phyloP scores from a whole-genome alignment of 2,797 vertebrate species.

The Cheirogaleus major region DNA sequence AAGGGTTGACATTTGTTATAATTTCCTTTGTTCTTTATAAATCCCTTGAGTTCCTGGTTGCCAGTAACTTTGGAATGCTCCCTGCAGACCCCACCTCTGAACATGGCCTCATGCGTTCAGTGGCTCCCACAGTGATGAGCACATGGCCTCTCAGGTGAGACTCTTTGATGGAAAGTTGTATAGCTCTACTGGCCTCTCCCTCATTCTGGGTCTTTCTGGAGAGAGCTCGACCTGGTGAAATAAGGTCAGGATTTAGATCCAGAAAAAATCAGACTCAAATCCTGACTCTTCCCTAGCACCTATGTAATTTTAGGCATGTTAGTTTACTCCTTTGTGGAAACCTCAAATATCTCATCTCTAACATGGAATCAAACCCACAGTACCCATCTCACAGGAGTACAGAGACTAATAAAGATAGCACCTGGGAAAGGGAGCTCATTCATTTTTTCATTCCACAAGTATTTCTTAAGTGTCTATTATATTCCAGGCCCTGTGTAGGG shows the following conservation, averaged over 20 bases:
- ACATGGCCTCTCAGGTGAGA: neutral
- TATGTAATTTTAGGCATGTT: neutral
- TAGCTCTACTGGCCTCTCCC: neutral
- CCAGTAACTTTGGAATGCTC: neutral
- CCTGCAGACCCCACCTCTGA: neutral
- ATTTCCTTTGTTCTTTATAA: neutral
- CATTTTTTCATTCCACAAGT: neutral
- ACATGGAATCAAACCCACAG: neutral
- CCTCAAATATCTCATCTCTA: neutral
- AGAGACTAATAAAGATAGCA: neutral
- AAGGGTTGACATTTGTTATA: neutral
- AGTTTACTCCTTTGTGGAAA: neutral
- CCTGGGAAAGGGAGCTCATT: neutral
- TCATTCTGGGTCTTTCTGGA: neutral
- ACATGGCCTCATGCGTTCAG: neutral
- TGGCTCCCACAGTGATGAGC: neutral
- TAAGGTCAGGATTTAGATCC: neutral
- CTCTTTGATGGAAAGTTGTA: neutral
- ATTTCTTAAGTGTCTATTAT: neutral
- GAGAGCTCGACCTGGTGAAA: neutral
- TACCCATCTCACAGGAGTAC: neutral
- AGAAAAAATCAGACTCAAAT: neutral
- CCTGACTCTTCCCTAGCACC: neutral
- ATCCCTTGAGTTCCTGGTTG: neutral
- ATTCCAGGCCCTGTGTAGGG: neutral